A percentile compares a stretch with the other conserved stretches of the same genome.
Conservation (phyloP, 2,888 invertebrate species). For the Leptinotarsa juncta region DNA sequence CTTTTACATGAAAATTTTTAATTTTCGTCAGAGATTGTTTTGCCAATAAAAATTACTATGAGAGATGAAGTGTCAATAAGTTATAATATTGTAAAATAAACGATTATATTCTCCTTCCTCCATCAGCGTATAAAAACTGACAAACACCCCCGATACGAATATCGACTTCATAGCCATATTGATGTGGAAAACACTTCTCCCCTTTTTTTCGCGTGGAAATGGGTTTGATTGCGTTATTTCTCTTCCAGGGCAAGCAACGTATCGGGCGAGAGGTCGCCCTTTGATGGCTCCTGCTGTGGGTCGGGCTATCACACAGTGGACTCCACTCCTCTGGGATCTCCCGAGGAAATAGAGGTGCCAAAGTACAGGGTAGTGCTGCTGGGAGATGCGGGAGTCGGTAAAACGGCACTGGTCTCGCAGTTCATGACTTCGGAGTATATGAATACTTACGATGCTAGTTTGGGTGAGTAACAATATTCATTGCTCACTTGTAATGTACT, state of each 20-base stretch:
- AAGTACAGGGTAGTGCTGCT: constrained; percentile 87
- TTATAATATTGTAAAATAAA: too few species aligned
- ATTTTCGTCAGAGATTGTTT: too few species aligned
- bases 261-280: constrained; percentile 81
- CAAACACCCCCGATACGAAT: too few species aligned
- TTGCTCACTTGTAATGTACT: background rate
- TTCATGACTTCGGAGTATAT: constrained; percentile 97
- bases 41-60: too few species aligned
- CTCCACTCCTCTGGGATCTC: constrained; percentile 80
- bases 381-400: constrained; percentile 89
- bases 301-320: constrained; percentile 84
- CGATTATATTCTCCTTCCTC: too few species aligned
- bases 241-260: constrained; percentile 75
- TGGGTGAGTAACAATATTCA: constrained; percentile 73
- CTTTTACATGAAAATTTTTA: too few species aligned
- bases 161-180: too few species aligned
- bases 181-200: too few species aligned
- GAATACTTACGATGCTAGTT: constrained; percentile 92
- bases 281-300: constrained; percentile 88
- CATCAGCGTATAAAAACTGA: too few species aligned
- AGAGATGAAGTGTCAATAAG: too few species aligned
- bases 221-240: constrained; percentile 14
- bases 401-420: constrained; percentile 90
- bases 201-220: background rate
- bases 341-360: constrained; percentile 77